These are phyloP conservation scores for Sander lucioperca DNA, from an alignment of 2,113 vertebrate genomes.

Conservation along the genomic window DNA sequence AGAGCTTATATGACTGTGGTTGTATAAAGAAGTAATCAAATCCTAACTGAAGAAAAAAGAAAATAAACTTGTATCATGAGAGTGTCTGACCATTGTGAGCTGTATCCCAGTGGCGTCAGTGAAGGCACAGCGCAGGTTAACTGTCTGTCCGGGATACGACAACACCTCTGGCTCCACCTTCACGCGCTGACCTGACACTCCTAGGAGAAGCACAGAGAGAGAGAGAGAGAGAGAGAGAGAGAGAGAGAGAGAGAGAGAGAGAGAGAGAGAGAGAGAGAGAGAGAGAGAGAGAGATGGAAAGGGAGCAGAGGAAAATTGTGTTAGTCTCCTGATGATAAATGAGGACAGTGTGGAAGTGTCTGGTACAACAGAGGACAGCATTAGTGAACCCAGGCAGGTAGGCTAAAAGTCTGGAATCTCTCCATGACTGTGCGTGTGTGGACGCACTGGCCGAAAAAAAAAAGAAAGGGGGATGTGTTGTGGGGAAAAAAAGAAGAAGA, in stretches of 20 bases:
- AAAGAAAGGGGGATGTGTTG: neutral
- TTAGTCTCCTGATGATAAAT: slow-evolving; percentile 67
- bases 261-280: slow-evolving; percentile 29
- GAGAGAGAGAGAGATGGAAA: slow-evolving; percentile 37
- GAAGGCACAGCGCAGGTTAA: slow-evolving; percentile 87
- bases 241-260: slow-evolving; percentile 43
- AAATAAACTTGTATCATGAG: neutral
- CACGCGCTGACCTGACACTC: slow-evolving; percentile 78
- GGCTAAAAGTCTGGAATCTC: slow-evolving; percentile 67
- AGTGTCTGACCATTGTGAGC: slow-evolving; percentile 76
- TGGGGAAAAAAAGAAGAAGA: slow-evolving; percentile 4
- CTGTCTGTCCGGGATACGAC: slow-evolving; percentile 83
- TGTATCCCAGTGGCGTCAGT: slow-evolving; percentile 66
- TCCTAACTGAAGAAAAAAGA: slow-evolving; percentile 8
- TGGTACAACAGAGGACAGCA: slow-evolving; percentile 67
- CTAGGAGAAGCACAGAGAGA: slow-evolving; percentile 68
- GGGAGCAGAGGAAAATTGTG: slow-evolving; percentile 35
- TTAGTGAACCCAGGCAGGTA: slow-evolving; percentile 74
- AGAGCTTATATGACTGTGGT: neutral
- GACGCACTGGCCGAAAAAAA: slow-evolving; percentile 8
- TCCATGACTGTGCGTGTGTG: slow-evolving; percentile 47
- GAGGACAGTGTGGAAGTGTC: slow-evolving; percentile 63
- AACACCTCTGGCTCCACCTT: slow-evolving; percentile 83
- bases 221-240: slow-evolving; percentile 38
- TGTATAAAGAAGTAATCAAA: slow-evolving; percentile 39